phyloP scores from a whole-genome alignment of 2,888 invertebrate species.

The Blastobasis lacticolella region DNA sequence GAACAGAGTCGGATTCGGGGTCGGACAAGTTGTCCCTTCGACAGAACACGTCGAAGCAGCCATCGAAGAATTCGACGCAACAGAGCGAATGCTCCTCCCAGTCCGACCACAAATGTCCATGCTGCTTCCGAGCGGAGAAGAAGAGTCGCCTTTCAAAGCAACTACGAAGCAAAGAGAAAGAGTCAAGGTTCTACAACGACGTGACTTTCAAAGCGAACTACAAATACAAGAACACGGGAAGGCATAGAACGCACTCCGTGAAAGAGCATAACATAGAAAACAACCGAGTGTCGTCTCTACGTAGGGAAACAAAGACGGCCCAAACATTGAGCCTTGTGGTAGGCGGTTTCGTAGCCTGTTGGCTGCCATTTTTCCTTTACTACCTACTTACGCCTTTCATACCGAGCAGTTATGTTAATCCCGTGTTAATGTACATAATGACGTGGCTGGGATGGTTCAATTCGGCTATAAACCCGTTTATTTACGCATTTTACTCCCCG shows the following conservation, averaged over 20 bases:
- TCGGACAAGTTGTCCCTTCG: slow-evolving; percentile 59
- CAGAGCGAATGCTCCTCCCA: slow-evolving; percentile 52
- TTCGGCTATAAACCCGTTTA: slow-evolving; percentile 92
- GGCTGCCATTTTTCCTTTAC: slow-evolving; percentile 90
- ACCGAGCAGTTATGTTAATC: slow-evolving; percentile 73
- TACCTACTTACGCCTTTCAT: slow-evolving; percentile 88
- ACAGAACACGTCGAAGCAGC: slow-evolving; percentile 53
- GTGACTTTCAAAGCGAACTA: slow-evolving; percentile 60
- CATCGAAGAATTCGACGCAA: slow-evolving; percentile 46
- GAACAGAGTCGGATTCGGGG: slow-evolving; percentile 65
- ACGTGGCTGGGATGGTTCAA: slow-evolving; percentile 95
- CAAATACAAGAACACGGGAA: slow-evolving; percentile 54
- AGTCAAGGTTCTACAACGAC: slow-evolving; percentile 53
- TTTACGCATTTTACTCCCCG: slow-evolving; percentile 91
- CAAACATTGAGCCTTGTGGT: slow-evolving; percentile 91
- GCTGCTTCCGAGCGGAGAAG: slow-evolving; percentile 54
- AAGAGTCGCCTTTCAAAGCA: slow-evolving; percentile 36
- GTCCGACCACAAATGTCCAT: slow-evolving; percentile 55
- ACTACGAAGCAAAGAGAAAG: slow-evolving; percentile 40
- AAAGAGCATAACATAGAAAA: slow-evolving; percentile 69
- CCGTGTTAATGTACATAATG: slow-evolving; percentile 80
- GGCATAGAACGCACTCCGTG: slow-evolving; percentile 67
- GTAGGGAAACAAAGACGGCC: slow-evolving; percentile 90
- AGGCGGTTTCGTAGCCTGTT: slow-evolving; percentile 90
- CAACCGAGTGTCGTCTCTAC: slow-evolving; percentile 78